Evolutionary conservation across 2,113 vertebrate species (phyloP).

Genomic region (Chauna torquata): DNA sequence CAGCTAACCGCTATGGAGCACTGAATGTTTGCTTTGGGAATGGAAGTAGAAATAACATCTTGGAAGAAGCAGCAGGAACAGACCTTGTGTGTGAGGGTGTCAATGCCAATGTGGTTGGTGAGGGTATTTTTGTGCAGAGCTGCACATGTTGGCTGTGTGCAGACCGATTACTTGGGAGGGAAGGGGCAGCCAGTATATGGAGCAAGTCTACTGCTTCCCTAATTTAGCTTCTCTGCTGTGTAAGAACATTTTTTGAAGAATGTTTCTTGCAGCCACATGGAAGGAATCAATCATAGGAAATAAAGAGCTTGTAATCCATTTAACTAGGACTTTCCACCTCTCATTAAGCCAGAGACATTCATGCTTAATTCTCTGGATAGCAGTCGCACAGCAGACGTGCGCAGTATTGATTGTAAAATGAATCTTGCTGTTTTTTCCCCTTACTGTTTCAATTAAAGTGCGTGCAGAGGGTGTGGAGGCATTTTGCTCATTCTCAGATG

Average conservation of each 20-base stretch:
- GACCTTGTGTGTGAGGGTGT: not conserved
- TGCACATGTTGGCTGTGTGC: too few species aligned
- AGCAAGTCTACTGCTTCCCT: not conserved
- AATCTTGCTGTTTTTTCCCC: not conserved
- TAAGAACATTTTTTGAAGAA: not conserved
- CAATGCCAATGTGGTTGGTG: accelerated
- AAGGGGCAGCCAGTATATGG: not conserved
- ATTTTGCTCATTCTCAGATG: not conserved
- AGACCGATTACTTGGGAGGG: not conserved
- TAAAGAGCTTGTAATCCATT: conserved; percentile 42
- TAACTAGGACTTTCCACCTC: conserved; percentile 54
- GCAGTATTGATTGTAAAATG: not conserved
- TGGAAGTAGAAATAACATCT: not conserved
- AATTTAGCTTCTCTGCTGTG: not conserved
- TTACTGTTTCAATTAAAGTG: not conserved
- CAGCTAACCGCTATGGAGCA: not conserved
- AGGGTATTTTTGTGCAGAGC: not conserved
- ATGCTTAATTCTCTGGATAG: conserved; percentile 21
- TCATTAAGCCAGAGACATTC: conserved; percentile 17
- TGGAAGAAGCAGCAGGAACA: not conserved
- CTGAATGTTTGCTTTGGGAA: not conserved
- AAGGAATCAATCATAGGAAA: conserved; percentile 47
- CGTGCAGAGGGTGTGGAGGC: not conserved
- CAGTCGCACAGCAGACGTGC: conserved; percentile 23
- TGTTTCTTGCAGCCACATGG: not conserved